These are phyloP conservation scores for Aporophyla nigra DNA, from an alignment of 2,888 invertebrate species.

Conservation along the genomic window DNA sequence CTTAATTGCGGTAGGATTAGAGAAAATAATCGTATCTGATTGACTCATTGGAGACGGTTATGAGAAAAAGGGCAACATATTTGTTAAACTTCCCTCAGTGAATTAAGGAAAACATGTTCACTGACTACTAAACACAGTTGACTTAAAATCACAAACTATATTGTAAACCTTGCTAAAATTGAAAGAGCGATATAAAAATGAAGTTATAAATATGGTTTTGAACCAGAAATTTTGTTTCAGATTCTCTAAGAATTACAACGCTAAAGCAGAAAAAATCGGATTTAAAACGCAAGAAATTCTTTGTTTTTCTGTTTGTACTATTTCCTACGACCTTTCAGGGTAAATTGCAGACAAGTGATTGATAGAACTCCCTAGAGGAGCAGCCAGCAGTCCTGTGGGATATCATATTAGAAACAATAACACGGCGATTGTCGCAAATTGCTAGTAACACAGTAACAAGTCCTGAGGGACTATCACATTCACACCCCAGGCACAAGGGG, in stretches of 20 bases:
- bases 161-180: not conserved
- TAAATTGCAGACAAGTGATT: slow-evolving; percentile 23
- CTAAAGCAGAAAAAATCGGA: too few species aligned
- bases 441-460: slow-evolving; percentile 79
- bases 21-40: not conserved
- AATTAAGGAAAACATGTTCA: not conserved
- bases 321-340: not conserved
- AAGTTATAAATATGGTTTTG: not conserved
- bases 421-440: slow-evolving; percentile 74
- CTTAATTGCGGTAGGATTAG: slow-evolving; percentile 13
- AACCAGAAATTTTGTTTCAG: not conserved
- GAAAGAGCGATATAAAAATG: not conserved
- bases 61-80: not conserved
- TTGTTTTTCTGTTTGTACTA: not conserved
- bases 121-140: not conserved
- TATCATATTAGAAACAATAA: slow-evolving; percentile 80
- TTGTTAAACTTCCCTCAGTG: not conserved
- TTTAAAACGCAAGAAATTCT: not conserved
- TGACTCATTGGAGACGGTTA: not conserved
- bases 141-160: too few species aligned
- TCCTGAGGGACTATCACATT: slow-evolving; percentile 70
- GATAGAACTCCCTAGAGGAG: slow-evolving; percentile 25
- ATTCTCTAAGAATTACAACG: not conserved
- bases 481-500: slow-evolving; percentile 23
- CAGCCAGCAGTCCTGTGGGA: slow-evolving; percentile 70